Evolutionary conservation across 1,140 invertebrate species (phyloP), one percentile per base, ranked within the genome.

Genomic region (Drosophila tani): DNA sequence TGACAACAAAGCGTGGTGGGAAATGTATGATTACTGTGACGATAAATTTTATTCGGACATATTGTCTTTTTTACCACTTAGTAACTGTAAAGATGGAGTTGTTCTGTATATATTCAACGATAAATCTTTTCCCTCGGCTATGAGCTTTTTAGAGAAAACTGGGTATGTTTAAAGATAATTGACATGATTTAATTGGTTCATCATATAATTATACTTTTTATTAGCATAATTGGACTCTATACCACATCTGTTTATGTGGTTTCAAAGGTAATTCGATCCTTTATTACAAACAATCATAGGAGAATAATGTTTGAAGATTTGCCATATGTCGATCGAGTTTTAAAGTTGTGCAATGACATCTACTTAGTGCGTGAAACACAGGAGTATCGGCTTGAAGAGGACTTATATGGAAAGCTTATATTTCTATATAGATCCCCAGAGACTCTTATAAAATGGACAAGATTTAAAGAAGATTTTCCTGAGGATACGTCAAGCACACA

Each of bases 371-470:
- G 99, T 15, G 99, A 99, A 94, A 98, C 97, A 47, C 95, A 96
- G 27, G 98, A 99, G 91, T 95, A 99, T 70, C 95, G 96, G n/a
- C 94, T 99, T 8, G 99, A 99, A 94, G 99, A 99, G 94, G 98
- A 99, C 92, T 94, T 99, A 11, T 99, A 99, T 93, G 98, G 98
- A 4, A 99, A 99, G 95, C 94, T 99, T 17, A 96, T 99, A 79
- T 99, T 99, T 96, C 45, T 94, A 99, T 99, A 99, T 94, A 95
- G 99, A 66, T 99, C 98, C 14, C 98, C 99, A 3, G 98, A 99
- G 93, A 99, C 98, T 12, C 95, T 99, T 83, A 99, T 99, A 78
- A 98, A 98, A 94, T 99, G 97, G 96, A 98, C 97, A 1, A 65
- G 91, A 14, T 88, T 79, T 38, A 82, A 65, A 38, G 81, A 91